Percentiles rank a stretch among this genome's conserved stretches.
These are phyloP conservation scores for Neotoxoptera formosana DNA, from an alignment of 1,140 invertebrate genomes.

Conservation along the genomic window DNA sequence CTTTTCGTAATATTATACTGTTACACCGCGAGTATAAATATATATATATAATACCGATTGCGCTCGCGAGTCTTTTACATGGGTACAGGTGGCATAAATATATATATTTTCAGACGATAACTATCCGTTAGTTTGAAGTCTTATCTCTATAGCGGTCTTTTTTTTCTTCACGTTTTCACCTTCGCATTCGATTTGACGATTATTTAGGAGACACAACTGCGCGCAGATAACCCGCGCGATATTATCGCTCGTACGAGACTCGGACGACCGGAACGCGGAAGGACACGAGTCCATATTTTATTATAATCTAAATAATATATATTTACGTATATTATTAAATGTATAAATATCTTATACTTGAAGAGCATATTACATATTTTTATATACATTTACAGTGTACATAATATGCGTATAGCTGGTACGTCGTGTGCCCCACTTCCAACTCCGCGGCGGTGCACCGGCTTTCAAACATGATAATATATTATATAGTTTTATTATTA, in stretches of 20 bases:
- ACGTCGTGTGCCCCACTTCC: background rate
- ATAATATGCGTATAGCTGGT: background rate
- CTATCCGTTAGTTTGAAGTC: background rate
- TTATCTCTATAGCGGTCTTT: background rate
- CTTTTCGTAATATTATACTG: background rate
- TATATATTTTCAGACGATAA: background rate
- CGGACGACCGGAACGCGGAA: background rate
- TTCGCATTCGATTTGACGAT: background rate
- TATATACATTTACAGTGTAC: no score
- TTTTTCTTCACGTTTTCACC: background rate
- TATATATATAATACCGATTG: no score
- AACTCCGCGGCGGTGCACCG: background rate
- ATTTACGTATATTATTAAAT: background rate
- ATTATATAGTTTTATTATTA: background rate
- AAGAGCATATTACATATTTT: background rate
- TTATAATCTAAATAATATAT: background rate
- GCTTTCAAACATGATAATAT: background rate
- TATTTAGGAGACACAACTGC: background rate
- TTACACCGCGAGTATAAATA: no score
- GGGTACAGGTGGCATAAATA: background rate
- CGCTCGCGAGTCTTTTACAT: background rate
- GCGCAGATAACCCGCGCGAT: background rate
- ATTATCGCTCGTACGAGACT: background rate
- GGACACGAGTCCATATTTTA: slow-evolving; percentile 41
- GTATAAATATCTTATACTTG: background rate